Evolutionary conservation across 2,113 vertebrate genomes (phyloP), one percentile per base, ranked within the genome.

Genomic region (Halcyon malimbica): DNA sequence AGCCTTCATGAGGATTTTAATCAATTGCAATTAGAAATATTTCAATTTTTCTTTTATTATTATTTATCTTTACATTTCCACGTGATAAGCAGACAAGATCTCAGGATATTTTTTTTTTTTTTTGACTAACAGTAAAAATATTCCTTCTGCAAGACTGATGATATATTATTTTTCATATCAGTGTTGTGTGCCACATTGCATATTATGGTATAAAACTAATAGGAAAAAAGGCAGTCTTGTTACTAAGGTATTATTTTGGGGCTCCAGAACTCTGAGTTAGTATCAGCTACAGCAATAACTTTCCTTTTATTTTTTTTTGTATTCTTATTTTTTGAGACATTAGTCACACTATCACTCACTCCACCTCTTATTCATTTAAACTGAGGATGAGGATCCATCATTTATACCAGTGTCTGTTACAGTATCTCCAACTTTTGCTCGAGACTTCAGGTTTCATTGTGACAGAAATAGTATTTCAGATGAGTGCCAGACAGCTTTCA

Each of bases 341-440:
- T 64, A 74, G 6, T 65, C 11, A 31, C 8, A 8, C 46, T 1
- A 2, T 57, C 29, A 15, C 11, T 82, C 6, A 35, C 7, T 56
- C 12, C 11, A 24, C 1, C 7, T 65, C 14, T 73, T 53, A 37
- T 2, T 65, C 3, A 51, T 54, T 87, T 60, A 18, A 6, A 31
- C 1, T 23, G 7, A 37, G 6, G 6, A 9, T 53, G 5, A 2
- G 18, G 1, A 4, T 73, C 5, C 8, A 20, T 42, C 8, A 37
- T 63, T 73, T 68, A 1, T 63, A 39, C 17, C 1, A 1, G 5
- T 28, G 20, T 11, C 28, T 41, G 3, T 42, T 37, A 81, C 33
- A 57, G 3, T 76, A 42, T 37, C 29, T 63, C 11, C 3, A 2
- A 21, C 7, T 50, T 63, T 68, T 29, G 1, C 28, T 46, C 18